phyloP scores from a whole-genome alignment of 2,797 vertebrate genomes.

The Lutjanus argentimaculatus region DNA sequence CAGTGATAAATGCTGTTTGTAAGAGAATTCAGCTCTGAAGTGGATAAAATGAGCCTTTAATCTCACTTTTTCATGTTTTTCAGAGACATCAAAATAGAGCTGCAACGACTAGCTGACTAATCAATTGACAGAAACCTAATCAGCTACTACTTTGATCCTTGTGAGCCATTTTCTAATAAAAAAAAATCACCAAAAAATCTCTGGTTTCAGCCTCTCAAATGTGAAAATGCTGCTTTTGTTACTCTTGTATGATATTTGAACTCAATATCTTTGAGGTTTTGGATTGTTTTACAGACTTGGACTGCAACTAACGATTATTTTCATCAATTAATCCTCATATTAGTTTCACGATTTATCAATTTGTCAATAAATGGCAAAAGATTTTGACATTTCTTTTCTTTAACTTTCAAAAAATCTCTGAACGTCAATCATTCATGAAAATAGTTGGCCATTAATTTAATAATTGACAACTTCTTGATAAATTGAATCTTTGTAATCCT shows the following conservation, averaged over 20 bases:
- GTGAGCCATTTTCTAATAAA: not conserved
- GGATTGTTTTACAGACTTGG: not conserved
- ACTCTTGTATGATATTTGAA: not conserved
- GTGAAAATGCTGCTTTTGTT: not conserved
- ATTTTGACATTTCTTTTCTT: too few relatives aligned
- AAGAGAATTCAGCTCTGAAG: not conserved
- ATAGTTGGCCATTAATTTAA: too few relatives aligned
- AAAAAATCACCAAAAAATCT: not conserved
- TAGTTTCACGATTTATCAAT: too few relatives aligned
- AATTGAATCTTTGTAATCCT: too few relatives aligned
- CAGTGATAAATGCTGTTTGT: not conserved
- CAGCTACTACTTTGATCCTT: not conserved
- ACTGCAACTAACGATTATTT: too few relatives aligned
- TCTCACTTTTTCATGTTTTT: not conserved
- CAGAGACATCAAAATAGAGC: not conserved
- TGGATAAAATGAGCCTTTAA: not conserved
- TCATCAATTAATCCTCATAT: too few relatives aligned
- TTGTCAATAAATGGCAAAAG: too few relatives aligned
- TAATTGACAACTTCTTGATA: too few relatives aligned
- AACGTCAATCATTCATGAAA: too few relatives aligned
- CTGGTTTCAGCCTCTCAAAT: not conserved
- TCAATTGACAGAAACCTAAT: not conserved
- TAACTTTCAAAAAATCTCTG: too few relatives aligned
- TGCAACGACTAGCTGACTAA: not conserved
- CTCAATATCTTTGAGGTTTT: not conserved